Evolutionary conservation across 2,888 invertebrate genomes (phyloP), one percentile per base, ranked within the genome.

Genomic region (Sarcophaga carnaria): DNA sequence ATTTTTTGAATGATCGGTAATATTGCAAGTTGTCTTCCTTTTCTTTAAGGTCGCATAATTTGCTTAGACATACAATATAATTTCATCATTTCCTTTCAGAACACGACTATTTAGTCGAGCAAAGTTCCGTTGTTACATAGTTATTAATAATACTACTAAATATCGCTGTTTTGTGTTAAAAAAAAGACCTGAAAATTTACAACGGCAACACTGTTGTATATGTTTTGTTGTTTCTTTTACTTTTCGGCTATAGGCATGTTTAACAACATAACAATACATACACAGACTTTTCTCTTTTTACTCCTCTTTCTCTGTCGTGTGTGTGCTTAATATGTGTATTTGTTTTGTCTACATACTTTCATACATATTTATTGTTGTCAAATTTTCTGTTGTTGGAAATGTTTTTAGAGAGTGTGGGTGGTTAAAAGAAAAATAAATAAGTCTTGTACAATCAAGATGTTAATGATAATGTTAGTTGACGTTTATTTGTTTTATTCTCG

Each of bases 371-470:
- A 27, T 64, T 79, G 75, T 64, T 85, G 62, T 4, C 22, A 8
- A 6, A 37, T 37, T 37, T 37, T 37, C 37, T 37, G 37, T 49
- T 49, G 49, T 54, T 63, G 17, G 37, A 47, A 17, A 14, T 14
- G 54, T 54, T 54, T 14, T 54, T 54, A 54, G 17, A 54, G 17
- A 47, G 63, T 75, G 83, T 83, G 83, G 79, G 83, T 79, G 83
- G 63, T 75, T 47, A 77, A 63, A 77, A 67, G 27, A 67, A 62
- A 3, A 54, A 54, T 54, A 37, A 37, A 37, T 37, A 37, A 37
- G 37, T 37, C 37, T 77, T 54, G 66, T 49, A 67, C 62, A 59
- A 49, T 60, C 47, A 59, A 79, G 47, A 37, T 45, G 25, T 60
- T 66, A 64, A 78, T 69, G 22, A 27, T 77, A n/a, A 62, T 70